These are phyloP conservation scores for Oscheius sp. DNA, from an alignment of 2,888 invertebrate species.

Conservation along the genomic window DNA sequence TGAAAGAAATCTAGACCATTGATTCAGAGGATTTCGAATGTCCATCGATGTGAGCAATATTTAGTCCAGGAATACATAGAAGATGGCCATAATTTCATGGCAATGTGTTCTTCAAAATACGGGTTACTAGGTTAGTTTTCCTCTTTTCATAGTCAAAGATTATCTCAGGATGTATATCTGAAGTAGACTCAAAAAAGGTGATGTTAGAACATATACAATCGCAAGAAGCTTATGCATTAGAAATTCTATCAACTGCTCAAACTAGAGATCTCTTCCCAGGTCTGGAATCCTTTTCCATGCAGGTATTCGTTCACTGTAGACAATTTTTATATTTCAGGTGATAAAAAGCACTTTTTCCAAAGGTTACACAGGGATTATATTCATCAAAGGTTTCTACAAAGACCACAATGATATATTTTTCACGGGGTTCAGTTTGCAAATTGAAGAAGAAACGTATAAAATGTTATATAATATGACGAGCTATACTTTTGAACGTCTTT, in stretches of 20 bases:
- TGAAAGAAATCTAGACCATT: too few relatives aligned
- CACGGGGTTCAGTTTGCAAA: constrained; percentile 56
- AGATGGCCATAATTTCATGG: constrained; percentile 61
- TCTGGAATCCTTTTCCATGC: constrained; percentile 59
- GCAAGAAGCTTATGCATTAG: constrained; percentile 56
- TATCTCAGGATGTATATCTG: constrained; percentile 51
- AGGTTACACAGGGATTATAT: constrained; percentile 43
- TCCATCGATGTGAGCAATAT: constrained; percentile 56
- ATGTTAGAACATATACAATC: constrained; percentile 51
- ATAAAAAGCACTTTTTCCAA: constrained; percentile 50
- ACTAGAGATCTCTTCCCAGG: constrained; percentile 64
- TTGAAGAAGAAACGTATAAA: constrained; percentile 49
- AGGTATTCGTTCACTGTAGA: constrained; percentile 37
- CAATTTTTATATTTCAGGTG: constrained; percentile 35
- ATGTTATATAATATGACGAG: neutral
- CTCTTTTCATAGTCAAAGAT: neutral
- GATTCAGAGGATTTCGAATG: constrained; percentile 51
- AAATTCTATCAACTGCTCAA: constrained; percentile 57
- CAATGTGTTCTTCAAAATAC: constrained; percentile 52
- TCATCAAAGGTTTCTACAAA: constrained; percentile 63
- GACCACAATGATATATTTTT: constrained; percentile 65
- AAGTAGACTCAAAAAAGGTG: constrained; percentile 47
- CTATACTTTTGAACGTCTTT: constrained; percentile 9
- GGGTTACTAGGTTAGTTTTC: constrained; percentile 54
- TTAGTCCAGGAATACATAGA: constrained; percentile 61